Percentiles rank a stretch among this genome's conserved stretches.
phyloP scores from a whole-genome alignment of 2,113 vertebrate genomes.

The Geococcyx californianus region DNA sequence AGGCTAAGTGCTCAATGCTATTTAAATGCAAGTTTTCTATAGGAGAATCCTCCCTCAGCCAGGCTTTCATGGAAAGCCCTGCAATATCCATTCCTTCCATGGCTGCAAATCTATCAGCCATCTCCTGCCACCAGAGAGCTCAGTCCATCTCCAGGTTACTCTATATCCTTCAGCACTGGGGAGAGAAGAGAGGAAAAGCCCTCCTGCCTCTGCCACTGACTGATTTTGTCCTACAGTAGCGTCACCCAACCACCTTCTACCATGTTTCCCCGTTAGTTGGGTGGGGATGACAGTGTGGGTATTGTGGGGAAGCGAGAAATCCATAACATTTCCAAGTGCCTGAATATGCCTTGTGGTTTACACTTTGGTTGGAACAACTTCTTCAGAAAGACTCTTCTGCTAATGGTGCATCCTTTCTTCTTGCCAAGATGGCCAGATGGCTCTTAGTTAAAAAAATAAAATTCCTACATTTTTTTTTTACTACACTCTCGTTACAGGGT shows the following conservation, averaged over 20 bases:
- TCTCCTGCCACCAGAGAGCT: not conserved
- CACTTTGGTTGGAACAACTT: not conserved
- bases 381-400: conserved; percentile 8
- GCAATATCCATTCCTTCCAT: not conserved
- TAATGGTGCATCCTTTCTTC: not conserved
- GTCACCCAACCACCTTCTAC: not conserved
- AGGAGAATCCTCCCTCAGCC: not conserved
- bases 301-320: not conserved
- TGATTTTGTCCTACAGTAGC: not conserved
- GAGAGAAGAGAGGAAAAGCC: not conserved
- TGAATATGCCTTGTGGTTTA: not conserved
- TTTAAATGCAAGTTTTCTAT: conserved; percentile 53
- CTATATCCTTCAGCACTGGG: accelerated
- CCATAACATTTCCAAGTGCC: not conserved
- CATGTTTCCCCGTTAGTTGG: not conserved
- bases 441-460: conserved; percentile 19
- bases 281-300: not conserved
- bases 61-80: not conserved
- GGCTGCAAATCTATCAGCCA: not conserved
- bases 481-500: conserved; percentile 9
- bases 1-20: conserved; percentile 11
- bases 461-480: not conserved
- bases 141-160: not conserved
- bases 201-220: not conserved
- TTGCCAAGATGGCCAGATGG: conserved; percentile 62